Evolutionary conservation across 2,797 vertebrate species (phyloP), one percentile per base, ranked within the genome.

Genomic region (Masticophis lateralis): DNA sequence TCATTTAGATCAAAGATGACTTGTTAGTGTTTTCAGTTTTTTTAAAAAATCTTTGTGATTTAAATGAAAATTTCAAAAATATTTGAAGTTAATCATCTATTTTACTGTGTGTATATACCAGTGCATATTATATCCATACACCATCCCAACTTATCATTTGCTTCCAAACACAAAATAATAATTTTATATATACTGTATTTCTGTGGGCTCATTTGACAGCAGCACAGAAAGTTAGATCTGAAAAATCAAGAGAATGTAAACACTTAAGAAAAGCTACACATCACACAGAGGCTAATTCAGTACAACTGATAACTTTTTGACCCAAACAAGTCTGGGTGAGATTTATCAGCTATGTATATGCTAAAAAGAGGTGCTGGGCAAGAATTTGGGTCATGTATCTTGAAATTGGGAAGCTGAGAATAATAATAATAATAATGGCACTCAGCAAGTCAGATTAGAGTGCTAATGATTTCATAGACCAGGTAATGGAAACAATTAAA

Each of bases 51-150:
- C 3, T 3, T 14, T 53, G 6, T 27, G 4, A 53, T 57, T 37
- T 91, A 91, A 93, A 91, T 63, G n/a, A 93, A 63, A 27, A 43
- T 91, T 91, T 55, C 43, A 63, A 91, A 83, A 56, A 61, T 86
- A 89, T 93, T 91, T 91, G 87, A 93, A 93, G 90, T 89, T 93
- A 89, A 63, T 91, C 53, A 91, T 93, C 63, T 79, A n/a, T 87
- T 91, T 87, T 91, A 69, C 63, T 91, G 43, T 59, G 43, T 89
- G 16, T 27, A 25, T 69, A 89, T 59, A 89, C 51, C 28, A 51
- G 16, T 56, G 83, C n/a, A 86, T 86, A 56, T 89, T 83, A 51
- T 51, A 10, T 4, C 11, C 55, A 14, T 11, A 18, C 4, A 22
- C 22, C 18, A 32, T 53, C 88, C 69, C 56, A 51, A 60, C 12